Conservation (phyloP, 2,797 vertebrate genomes). For the Coregonus sp. region DNA sequence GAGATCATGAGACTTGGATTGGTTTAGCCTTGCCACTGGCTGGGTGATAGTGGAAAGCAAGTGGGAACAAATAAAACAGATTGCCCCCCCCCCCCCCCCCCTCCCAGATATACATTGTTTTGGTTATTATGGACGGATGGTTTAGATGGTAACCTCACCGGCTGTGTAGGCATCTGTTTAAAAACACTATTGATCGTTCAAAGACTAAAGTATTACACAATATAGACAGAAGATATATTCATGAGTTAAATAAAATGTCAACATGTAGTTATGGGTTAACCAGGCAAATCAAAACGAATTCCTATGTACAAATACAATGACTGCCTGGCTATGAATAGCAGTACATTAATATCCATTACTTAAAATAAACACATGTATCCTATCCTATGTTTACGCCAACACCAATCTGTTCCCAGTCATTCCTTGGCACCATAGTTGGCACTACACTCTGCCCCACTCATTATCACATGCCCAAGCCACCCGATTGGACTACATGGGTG, state of each 20-base stretch:
- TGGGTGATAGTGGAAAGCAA: constrained; percentile 32
- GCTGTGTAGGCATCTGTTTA: constrained; percentile 31
- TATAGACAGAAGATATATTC: background rate
- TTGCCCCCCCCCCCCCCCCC: background rate
- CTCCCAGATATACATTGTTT: constrained; percentile 3
- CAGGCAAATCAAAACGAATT: background rate
- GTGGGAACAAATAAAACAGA: constrained; percentile 28
- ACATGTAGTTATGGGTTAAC: too few species aligned
- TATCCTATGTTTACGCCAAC: background rate
- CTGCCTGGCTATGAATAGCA: background rate
- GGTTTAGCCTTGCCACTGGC: constrained; percentile 31
- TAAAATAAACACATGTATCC: background rate
- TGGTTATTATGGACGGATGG: constrained; percentile 15
- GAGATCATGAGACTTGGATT: constrained; percentile 28
- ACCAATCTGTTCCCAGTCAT: background rate
- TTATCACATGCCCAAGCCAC: constrained; percentile 11
- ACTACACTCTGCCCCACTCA: background rate
- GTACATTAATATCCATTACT: background rate
- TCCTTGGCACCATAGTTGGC: background rate
- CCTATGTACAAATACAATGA: background rate
- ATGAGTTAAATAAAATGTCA: too few species aligned
- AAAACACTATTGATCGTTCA: background rate
- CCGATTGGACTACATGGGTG: background rate
- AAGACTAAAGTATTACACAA: background rate
- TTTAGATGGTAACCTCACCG: constrained; percentile 46